Percentiles rank a stretch among this genome's conserved stretches.
phyloP scores from a whole-genome alignment of 2,888 invertebrate genomes.

The Pristionchus exspectatus region DNA sequence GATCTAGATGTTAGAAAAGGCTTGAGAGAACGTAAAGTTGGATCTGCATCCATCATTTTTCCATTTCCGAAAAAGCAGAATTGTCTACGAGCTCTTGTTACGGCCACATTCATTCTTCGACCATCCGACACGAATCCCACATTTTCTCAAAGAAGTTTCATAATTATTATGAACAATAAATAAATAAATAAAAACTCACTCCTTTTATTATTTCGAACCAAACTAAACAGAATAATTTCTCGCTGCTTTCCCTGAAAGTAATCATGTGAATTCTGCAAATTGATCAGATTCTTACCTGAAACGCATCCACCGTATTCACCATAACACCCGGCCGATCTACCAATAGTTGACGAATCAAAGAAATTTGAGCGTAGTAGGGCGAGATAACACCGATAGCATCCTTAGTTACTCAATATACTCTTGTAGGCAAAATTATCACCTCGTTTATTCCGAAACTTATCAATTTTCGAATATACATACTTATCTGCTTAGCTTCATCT shows the following conservation, averaged over 20 bases:
- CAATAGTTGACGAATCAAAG: conserved; percentile 18
- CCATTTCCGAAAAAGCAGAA: conserved; percentile 53
- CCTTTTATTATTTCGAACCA: conserved; percentile 64
- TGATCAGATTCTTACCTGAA: neutral
- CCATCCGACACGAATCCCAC: conserved; percentile 51
- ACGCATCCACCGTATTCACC: conserved; percentile 54
- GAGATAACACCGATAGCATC: conserved; percentile 55
- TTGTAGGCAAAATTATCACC: conserved; percentile 37
- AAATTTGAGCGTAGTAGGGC: conserved; percentile 51
- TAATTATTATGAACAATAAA: neutral
- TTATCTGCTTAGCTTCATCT: conserved; percentile 35
- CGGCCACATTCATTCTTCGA: conserved; percentile 55
- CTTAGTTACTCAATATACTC: neutral
- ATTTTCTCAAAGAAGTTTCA: neutral
- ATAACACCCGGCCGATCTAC: neutral
- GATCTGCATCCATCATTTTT: conserved; percentile 24
- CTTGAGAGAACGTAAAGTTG: neutral
- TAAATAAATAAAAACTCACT: conserved; percentile 53
- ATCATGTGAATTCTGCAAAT: too few species aligned
- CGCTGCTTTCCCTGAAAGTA: conserved; percentile 67
- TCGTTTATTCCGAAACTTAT: conserved; percentile 20
- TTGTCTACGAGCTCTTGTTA: conserved; percentile 54
- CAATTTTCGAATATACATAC: neutral
- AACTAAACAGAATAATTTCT: conserved; percentile 66
- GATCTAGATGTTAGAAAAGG: neutral